Base-by-base conservation (phyloP, 2,797 vertebrate genomes). In the Decapterus maruadsi region DNA sequence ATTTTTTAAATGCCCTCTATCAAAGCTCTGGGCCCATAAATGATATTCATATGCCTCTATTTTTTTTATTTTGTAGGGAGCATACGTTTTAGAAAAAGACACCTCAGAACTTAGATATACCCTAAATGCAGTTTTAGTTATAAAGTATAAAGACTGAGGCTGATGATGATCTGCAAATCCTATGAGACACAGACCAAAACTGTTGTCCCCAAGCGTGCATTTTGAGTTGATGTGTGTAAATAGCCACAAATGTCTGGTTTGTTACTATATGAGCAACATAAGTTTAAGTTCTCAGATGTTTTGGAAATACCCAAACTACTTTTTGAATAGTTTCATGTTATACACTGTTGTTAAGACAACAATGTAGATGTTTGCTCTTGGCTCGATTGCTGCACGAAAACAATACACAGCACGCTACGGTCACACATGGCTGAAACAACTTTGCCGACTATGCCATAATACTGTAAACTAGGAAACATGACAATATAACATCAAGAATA, bases 31-130 rank as follows among this genome's bases (percentile, higher is more conserved):
- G 45, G 36, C 17, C 0, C 6, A 19, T 26, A 16, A 72, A 50
- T 45, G 10, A 42, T 16, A n/a, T 66, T 8, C 12, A 42, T 62
- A 58, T 17, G 40, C 19, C 22, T 72, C 26, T 22, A 11, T 56
- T 55, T 64, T 55, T 55, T 51, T 26, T 31, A 5, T 45, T 13
- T 26, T 38, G 16, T 34, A 34, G 31, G 31, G 31, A 34, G 9
- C 26, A 16, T 40, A 63, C 29, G 53, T 36, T n/a, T 57, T 8
- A 51, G 8, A 68, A 60, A 77, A 13, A 54, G 12, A 54, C 14
- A 14, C 2, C 22, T 53, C 13, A 45, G 19, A 36, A 31, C 20
- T 50, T 50, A 1, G 9, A n/a, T 40, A 54, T n/a, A 20, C 20
- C 4, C 16, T 4, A 57, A 16, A 19, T 31, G 12, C 10, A 9